These are phyloP conservation scores for Himalopsyche japonica DNA, from an alignment of 2,888 invertebrate genomes.

Conservation along the genomic window DNA sequence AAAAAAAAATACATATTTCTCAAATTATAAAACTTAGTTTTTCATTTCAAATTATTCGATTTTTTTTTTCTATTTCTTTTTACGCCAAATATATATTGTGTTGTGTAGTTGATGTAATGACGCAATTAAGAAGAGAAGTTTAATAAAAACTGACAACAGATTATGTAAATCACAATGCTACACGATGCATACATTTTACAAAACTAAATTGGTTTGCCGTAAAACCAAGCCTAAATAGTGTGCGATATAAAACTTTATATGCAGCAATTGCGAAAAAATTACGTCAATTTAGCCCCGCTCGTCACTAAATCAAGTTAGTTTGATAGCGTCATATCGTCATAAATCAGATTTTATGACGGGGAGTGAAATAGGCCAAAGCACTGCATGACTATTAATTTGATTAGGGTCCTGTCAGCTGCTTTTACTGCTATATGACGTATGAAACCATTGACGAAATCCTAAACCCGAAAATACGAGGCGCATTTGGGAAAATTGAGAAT, in stretches of 20 bases:
- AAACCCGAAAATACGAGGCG: not conserved
- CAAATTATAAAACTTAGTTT: too few relatives aligned
- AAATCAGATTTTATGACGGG: not conserved
- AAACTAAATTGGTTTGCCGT: too few relatives aligned
- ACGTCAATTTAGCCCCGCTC: not conserved
- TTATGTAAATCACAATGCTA: too few relatives aligned
- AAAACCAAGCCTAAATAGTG: too few relatives aligned
- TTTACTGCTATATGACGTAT: not conserved
- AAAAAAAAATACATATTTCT: too few relatives aligned
- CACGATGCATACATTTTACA: too few relatives aligned
- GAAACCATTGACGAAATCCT: not conserved
- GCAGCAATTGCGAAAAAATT: not conserved
- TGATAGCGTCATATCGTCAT: not conserved
- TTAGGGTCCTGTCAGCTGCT: not conserved
- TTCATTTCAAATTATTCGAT: too few relatives aligned
- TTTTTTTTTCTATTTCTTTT: too few relatives aligned
- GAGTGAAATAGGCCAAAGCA: not conserved
- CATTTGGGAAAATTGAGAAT: not conserved
- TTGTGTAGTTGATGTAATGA: too few relatives aligned
- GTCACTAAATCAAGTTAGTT: not conserved
- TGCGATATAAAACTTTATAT: not conserved
- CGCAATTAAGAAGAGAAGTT: too few relatives aligned
- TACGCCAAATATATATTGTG: too few relatives aligned
- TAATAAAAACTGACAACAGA: too few relatives aligned
- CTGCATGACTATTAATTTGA: constrained; percentile 1